These are phyloP conservation scores for Sardina pilchardus DNA, from an alignment of 2,113 vertebrate genomes.

Conservation along the genomic window DNA sequence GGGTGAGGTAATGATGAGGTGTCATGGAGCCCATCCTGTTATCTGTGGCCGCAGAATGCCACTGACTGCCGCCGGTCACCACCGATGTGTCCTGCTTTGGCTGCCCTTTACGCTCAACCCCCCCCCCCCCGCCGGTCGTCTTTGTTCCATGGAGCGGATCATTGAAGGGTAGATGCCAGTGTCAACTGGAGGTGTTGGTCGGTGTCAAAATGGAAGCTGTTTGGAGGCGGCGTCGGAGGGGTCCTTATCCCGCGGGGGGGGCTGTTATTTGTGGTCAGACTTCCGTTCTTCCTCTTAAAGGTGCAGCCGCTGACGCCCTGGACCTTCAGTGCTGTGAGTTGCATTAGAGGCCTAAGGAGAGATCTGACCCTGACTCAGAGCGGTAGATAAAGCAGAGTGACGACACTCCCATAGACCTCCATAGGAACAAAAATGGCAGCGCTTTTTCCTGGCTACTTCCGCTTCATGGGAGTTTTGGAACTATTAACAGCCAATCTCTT, in stretches of 20 bases:
- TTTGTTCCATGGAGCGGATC: conserved; percentile 21
- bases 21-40: background rate
- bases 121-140: background rate
- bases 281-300: conserved; percentile 21
- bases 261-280: conserved; percentile 1
- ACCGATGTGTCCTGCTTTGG: background rate
- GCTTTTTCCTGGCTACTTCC: no score
- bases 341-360: background rate
- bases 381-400: no score
- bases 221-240: conserved; percentile 21
- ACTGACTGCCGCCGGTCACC: conserved; percentile 8
- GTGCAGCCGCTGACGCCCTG: background rate
- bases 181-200: background rate
- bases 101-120: background rate
- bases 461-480: no score
- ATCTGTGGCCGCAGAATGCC: background rate
- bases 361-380: no score
- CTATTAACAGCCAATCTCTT: no score
- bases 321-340: background rate
- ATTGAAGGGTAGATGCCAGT: background rate
- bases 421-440: no score
- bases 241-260: conserved; percentile 11
- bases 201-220: background rate
- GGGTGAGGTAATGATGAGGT: background rate
- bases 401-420: no score